A percentile compares a stretch with the other conserved stretches of the same genome.
These are phyloP conservation scores for Potamarius usumacintae DNA, from an alignment of 2,113 vertebrate genomes.

Conservation along the genomic window DNA sequence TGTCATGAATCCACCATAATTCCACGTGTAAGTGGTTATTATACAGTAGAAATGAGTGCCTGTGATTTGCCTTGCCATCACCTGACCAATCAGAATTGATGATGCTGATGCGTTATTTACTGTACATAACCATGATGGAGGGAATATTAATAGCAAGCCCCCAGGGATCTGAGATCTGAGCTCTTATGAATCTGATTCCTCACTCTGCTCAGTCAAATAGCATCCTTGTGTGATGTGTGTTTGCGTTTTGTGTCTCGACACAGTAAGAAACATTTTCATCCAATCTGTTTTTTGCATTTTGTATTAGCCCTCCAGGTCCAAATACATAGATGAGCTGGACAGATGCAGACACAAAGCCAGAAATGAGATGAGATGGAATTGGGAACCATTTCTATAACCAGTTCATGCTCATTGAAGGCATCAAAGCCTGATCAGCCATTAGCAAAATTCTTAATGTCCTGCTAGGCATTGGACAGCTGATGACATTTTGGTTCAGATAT, in stretches of 20 bases:
- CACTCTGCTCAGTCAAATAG: background rate
- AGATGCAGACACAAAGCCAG: slow-evolving; percentile 15
- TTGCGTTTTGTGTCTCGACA: background rate
- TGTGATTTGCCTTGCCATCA: background rate
- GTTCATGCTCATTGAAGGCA: slow-evolving; percentile 23
- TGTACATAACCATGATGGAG: background rate
- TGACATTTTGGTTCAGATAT: background rate
- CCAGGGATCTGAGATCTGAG: background rate
- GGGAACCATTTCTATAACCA: slow-evolving; percentile 28
- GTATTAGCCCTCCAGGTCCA: background rate
- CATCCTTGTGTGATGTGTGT: background rate
- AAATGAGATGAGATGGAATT: slow-evolving; percentile 28
- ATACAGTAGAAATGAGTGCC: background rate
- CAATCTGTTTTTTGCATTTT: background rate
- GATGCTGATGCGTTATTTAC: slow-evolving; percentile 9
- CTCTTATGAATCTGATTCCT: background rate
- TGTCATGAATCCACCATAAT: background rate
- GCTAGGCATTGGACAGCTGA: slow-evolving; percentile 4
- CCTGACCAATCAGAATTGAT: background rate
- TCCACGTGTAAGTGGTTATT: background rate
- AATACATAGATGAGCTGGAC: background rate
- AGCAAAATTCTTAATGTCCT: slow-evolving; percentile 29
- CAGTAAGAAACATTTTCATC: background rate
- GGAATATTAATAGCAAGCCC: background rate
- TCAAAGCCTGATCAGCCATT: slow-evolving; percentile 30